A percentile compares a stretch with the other conserved stretches of the same genome.
Conservation (phyloP, 2,888 invertebrate genomes). For the Drosophila mayaguana region DNA sequence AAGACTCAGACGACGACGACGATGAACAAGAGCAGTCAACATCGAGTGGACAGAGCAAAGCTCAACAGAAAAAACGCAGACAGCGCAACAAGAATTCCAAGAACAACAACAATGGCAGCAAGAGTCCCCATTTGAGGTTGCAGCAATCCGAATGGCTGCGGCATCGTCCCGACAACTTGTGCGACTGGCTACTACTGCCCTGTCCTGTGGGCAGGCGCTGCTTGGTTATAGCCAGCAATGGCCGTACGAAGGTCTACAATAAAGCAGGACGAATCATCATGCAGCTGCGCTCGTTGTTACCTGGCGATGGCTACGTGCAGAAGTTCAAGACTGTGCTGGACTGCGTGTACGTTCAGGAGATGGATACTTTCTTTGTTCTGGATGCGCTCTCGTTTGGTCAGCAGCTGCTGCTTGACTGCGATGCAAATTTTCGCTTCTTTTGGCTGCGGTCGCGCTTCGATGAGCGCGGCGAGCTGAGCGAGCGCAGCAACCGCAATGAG, state of each 20-base stretch:
- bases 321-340: constrained; percentile 88
- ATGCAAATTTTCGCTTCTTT: constrained; percentile 91
- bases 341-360: constrained; percentile 89
- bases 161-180: constrained; percentile 92
- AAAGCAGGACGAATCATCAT: constrained; percentile 88
- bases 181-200: constrained; percentile 90
- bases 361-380: constrained; percentile 89
- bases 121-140: constrained; percentile 85
- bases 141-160: constrained; percentile 98
- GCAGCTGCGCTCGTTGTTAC: constrained; percentile 85
- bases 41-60: constrained; percentile 6
- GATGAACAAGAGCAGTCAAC: constrained; percentile 12
- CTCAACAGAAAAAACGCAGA: constrained; percentile 24
- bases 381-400: constrained; percentile 87
- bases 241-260: constrained; percentile 88
- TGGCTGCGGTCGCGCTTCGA: constrained; percentile 91
- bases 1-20: constrained; percentile 17
- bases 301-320: constrained; percentile 70
- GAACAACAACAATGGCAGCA: constrained; percentile 40
- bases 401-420: constrained; percentile 82
- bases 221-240: constrained; percentile 92
- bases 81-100: constrained; percentile 13
- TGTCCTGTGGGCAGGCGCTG: constrained; percentile 94
- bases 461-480: constrained; percentile 85
- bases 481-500: constrained; percentile 52